Evolutionary conservation across 1,140 invertebrate species (phyloP).

Genomic region (Cotesia glomerata): DNA sequence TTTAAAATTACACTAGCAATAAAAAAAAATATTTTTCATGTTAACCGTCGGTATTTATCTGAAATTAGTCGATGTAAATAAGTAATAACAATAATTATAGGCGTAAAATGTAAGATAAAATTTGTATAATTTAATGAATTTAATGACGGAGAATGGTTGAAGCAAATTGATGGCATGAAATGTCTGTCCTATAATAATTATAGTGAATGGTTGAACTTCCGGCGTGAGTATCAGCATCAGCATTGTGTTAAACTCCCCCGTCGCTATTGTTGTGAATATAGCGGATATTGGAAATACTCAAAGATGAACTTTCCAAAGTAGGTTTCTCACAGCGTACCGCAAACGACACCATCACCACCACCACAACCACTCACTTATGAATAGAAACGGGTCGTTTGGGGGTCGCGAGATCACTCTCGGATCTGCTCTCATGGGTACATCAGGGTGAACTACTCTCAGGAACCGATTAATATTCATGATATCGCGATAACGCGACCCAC

Average conservation of each 20-base stretch:
- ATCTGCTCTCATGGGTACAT: conserved; percentile 23
- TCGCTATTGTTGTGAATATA: conserved; percentile 17
- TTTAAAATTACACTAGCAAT: no score
- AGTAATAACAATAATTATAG: neutral
- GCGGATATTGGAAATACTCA: conserved; percentile 31
- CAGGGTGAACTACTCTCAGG: conserved; percentile 9
- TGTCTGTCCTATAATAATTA: conserved; percentile 14
- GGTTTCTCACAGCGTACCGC: conserved; percentile 13
- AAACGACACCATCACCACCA: no score
- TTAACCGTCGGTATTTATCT: no score
- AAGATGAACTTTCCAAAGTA: conserved; percentile 26
- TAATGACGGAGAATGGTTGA: neutral
- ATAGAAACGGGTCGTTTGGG: conserved; percentile 31
- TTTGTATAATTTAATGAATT: neutral
- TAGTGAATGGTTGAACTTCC: conserved; percentile 9
- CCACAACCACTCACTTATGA: conserved; percentile 22
- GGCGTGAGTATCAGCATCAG: conserved; percentile 6
- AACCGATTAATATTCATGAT: conserved; percentile 33
- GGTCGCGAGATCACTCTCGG: conserved; percentile 19
- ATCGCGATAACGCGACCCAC: conserved; percentile 16
- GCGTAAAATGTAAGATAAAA: neutral
- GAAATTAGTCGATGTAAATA: neutral
- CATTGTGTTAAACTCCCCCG: neutral
- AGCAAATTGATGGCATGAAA: conserved; percentile 13
- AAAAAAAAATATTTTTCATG: no score